phyloP scores from a whole-genome alignment of 1,140 invertebrate species.

The Cydia amplana region DNA sequence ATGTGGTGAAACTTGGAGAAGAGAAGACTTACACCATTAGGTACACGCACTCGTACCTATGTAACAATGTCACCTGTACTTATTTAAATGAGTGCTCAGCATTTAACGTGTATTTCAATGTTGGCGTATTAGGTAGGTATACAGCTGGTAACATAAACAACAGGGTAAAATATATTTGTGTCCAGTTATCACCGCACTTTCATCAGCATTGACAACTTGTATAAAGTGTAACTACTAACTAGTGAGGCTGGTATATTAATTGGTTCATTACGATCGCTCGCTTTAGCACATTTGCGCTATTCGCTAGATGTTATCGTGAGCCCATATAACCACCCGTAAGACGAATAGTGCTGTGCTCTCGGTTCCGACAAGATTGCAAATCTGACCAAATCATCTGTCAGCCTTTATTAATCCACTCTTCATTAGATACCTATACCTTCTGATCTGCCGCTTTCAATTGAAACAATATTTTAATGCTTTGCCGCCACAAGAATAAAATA shows the following conservation, averaged over 20 bases:
- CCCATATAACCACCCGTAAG: slow-evolving; percentile 49
- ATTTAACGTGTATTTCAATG: not conserved
- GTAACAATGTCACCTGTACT: too few species aligned
- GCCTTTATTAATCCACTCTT: slow-evolving; percentile 65
- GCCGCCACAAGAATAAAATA: slow-evolving; percentile 72
- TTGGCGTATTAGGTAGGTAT: slow-evolving; percentile 24
- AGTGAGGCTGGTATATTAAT: not conserved
- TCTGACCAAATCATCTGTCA: slow-evolving; percentile 63
- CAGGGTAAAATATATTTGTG: not conserved
- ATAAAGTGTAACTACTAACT: not conserved
- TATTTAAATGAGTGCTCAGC: too few species aligned
- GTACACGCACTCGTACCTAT: too few species aligned
- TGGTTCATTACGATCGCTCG: slow-evolving; percentile 31
- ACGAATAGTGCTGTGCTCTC: slow-evolving; percentile 56
- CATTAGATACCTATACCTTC: slow-evolving; percentile 63
- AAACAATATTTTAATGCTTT: slow-evolving; percentile 76
- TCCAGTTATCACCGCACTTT: not conserved
- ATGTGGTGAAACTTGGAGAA: too few species aligned
- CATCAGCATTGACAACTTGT: not conserved
- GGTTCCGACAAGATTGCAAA: slow-evolving; percentile 51
- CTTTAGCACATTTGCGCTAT: not conserved
- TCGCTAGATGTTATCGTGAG: not conserved
- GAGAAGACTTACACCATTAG: too few species aligned
- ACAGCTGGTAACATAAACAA: slow-evolving; percentile 34
- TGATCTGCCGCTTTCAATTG: slow-evolving; percentile 76